Percentiles rank a stretch among this genome's conserved stretches.
phyloP scores from a whole-genome alignment of 2,888 invertebrate genomes.

The Hypsopygia costalis region DNA sequence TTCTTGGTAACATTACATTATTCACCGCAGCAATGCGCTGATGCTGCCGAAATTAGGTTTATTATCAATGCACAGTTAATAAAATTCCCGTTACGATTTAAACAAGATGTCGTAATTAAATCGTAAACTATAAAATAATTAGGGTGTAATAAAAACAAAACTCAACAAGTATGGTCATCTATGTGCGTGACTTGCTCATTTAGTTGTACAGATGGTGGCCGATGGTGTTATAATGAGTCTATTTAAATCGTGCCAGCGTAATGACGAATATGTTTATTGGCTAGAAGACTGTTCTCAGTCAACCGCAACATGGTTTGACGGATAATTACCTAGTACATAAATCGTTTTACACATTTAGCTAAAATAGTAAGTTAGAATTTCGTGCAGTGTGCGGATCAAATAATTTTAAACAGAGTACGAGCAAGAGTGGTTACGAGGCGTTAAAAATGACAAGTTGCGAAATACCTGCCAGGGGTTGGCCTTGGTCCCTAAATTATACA shows the following conservation, averaged over 20 bases:
- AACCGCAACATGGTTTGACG: background rate
- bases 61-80: background rate
- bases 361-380: too few species aligned
- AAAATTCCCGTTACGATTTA: background rate
- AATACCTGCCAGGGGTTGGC: too few species aligned
- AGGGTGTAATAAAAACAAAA: background rate
- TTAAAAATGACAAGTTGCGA: too few species aligned
- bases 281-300: background rate
- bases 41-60: background rate
- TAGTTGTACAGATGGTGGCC: background rate
- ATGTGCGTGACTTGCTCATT: slow-evolving; percentile 2
- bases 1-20: background rate
- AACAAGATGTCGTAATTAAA: background rate
- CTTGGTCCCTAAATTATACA: too few species aligned
- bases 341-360: too few species aligned
- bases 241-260: slow-evolving; percentile 1
- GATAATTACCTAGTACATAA: too few species aligned
- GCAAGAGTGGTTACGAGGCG: too few species aligned
- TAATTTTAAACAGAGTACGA: background rate
- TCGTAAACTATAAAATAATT: background rate
- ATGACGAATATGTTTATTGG: background rate
- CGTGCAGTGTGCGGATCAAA: too few species aligned
- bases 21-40: background rate
- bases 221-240: background rate
- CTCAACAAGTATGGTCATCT: background rate